Base-by-base conservation (phyloP, 92 coral and sea anemone genomes). In the Phenganax subtilis region DNA sequence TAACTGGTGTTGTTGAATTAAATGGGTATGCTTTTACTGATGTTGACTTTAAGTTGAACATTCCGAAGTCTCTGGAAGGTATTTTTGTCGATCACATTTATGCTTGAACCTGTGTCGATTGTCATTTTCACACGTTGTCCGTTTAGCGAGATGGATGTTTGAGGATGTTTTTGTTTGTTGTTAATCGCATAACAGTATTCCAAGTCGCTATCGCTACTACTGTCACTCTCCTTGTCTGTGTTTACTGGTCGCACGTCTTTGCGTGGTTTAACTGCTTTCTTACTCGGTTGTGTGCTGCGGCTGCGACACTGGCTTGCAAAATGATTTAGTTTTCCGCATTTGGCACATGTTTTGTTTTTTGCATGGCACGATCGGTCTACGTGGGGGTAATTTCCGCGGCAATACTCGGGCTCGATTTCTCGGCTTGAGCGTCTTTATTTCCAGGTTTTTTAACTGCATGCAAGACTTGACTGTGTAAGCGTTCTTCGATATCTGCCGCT, bases 401-500 rank as follows among this genome's bases (percentile, higher is more conserved):
- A 72, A 52, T 72, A 37, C 31, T 66, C 1, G 51, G 74, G 47
- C 55, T 71, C 68, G n/a, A 28, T 64, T 77, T 62, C 77, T 64
- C 12, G 0, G 86, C 31, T 72, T 72, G 30, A 20, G 68, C 57
- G 65, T 74, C 12, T 72, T 28, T 52, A 7, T 7, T n/a, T 0
- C 11, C 56, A 56, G 59, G 61, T 73, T 37, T 82, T 70, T 51
- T 82, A 8, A 75, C 17, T 14, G 71, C 3, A 7, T 25, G 31
- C 60, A 72, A 28, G 51, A 37, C 55, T 57, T 70, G 76, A 6
- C 56, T 65, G 65, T 9, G 53, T 66, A 59, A 76, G 58, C 65
- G 25, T 54, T 73, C 81, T 54, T 88, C 91, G 51, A 81, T 85
- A 57, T 88, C 76, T 11, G 75, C 81, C 20, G 91, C 85, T 76